phyloP scores from a whole-genome alignment of 1,140 invertebrate species.

The Heliconius hewitsoni region DNA sequence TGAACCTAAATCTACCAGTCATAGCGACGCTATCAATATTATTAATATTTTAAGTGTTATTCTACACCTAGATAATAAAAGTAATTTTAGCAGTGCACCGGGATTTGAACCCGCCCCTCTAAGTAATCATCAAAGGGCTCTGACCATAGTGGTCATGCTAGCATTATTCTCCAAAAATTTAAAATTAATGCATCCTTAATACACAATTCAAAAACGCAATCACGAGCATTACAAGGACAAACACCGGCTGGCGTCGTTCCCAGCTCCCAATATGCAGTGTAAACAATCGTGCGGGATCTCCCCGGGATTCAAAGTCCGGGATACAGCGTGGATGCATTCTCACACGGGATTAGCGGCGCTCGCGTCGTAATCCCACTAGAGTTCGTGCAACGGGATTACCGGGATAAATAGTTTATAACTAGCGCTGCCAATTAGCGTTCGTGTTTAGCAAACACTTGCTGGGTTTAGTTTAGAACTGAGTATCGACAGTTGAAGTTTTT shows the following conservation, averaged over 20 bases:
- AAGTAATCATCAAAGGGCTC: too few species aligned
- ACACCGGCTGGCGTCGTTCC: slow-evolving; percentile 36
- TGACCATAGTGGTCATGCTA: too few species aligned
- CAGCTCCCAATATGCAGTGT: slow-evolving; percentile 40
- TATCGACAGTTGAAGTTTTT: not conserved
- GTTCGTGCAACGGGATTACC: slow-evolving; percentile 37
- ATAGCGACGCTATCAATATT: too few species aligned
- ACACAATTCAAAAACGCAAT: slow-evolving; percentile 18
- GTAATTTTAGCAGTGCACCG: too few species aligned
- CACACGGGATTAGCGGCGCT: slow-evolving; percentile 42
- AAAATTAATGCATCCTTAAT: slow-evolving; percentile 25
- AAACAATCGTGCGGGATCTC: slow-evolving; percentile 28
- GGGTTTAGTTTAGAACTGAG: not conserved
- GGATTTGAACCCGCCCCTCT: too few species aligned
- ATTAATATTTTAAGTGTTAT: too few species aligned
- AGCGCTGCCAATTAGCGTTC: slow-evolving; percentile 3
- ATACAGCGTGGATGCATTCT: slow-evolving; percentile 33
- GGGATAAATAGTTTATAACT: slow-evolving; percentile 30
- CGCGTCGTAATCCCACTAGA: slow-evolving; percentile 38
- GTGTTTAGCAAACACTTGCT: not conserved
- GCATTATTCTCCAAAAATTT: not conserved
- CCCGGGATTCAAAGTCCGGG: slow-evolving; percentile 20
- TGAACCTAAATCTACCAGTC: too few species aligned
- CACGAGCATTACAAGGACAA: slow-evolving; percentile 19
- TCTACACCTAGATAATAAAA: too few species aligned